These are phyloP conservation scores for Choreutis nemorana DNA, from an alignment of 2,888 invertebrate species.

Conservation along the genomic window DNA sequence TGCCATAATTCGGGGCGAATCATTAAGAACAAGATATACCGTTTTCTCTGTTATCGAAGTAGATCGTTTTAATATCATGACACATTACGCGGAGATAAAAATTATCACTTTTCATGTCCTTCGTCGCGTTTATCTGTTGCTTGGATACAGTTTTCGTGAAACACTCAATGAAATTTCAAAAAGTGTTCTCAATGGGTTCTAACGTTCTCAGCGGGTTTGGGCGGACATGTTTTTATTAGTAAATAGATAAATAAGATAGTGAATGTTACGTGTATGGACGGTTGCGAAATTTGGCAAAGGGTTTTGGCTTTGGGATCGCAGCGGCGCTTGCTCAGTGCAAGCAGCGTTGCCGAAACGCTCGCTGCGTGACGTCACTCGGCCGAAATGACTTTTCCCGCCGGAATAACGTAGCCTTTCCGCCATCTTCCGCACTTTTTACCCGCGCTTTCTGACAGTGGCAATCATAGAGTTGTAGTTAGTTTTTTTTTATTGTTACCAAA, in stretches of 20 bases:
- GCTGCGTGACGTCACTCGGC: conserved; percentile 21
- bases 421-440: conserved; percentile 8
- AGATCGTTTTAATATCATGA: no score
- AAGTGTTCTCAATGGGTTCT: no score
- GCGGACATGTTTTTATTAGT: no score
- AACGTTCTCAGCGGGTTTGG: no score
- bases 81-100: no score
- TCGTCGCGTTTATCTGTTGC: no score
- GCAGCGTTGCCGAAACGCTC: conserved; percentile 13
- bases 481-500: conserved; percentile 7
- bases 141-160: no score
- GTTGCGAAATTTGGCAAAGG: conserved; percentile 55
- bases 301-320: conserved; percentile 29
- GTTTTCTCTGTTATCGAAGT: no score
- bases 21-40: no score
- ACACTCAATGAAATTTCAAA: no score
- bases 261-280: conserved; percentile 9
- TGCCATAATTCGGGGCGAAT: no score
- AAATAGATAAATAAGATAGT: neutral
- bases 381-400: conserved; percentile 33
- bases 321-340: conserved; percentile 24
- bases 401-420: conserved; percentile 22
- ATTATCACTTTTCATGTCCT: no score
- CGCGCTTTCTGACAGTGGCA: conserved; percentile 8
- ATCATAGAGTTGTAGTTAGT: neutral